Conservation (phyloP, 2,797 vertebrate species). For the Chaetodon trifasciatus region DNA sequence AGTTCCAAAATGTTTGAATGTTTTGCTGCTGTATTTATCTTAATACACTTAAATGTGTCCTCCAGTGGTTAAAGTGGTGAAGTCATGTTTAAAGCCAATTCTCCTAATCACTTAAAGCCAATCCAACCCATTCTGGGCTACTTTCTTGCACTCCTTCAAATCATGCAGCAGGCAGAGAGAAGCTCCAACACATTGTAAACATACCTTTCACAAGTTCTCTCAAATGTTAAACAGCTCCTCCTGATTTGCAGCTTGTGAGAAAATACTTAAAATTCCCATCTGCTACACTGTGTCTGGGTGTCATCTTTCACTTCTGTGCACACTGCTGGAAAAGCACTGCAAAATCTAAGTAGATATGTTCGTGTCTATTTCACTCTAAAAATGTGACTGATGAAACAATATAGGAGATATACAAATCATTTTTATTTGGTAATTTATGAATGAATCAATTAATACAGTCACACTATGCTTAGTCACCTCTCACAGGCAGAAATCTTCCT, state of each 20-base stretch:
- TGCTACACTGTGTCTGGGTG: background rate
- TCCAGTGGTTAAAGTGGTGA: background rate
- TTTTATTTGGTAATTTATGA: constrained; percentile 24
- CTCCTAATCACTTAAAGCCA: background rate
- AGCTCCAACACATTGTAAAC: constrained; percentile 7
- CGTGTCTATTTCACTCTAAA: background rate
- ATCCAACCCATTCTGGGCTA: background rate
- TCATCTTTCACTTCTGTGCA: background rate
- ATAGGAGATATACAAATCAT: background rate
- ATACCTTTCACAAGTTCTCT: background rate
- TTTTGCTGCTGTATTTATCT: background rate
- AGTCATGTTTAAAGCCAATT: background rate
- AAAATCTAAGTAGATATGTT: constrained; percentile 1
- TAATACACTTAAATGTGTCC: background rate
- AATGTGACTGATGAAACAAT: constrained; percentile 2
- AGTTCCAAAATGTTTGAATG: background rate
- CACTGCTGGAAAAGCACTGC: background rate
- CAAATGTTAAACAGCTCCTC: background rate
- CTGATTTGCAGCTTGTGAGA: constrained; percentile 32
- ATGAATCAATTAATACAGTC: constrained; percentile 13
- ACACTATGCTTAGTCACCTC: constrained; percentile 28
- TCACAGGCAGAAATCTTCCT: constrained; percentile 10
- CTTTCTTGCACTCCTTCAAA: background rate
- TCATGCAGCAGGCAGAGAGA: constrained; percentile 1
- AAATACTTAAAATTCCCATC: constrained; percentile 27